These are phyloP conservation scores for Octopus bimaculoides DNA, from an alignment of 1,140 invertebrate genomes.

Conservation along the genomic window DNA sequence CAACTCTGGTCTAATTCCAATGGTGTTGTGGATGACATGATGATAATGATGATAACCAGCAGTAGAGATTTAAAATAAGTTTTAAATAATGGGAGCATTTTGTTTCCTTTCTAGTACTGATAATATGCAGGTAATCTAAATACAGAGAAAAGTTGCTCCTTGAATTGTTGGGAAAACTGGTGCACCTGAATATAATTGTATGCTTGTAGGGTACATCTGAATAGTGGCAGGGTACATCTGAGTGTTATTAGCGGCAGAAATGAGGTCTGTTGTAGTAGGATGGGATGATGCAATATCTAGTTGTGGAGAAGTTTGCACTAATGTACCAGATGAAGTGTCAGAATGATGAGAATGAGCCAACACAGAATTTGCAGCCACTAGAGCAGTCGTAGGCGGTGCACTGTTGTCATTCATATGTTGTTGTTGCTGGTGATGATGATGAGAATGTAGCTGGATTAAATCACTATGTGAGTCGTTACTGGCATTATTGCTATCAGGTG, in stretches of 20 bases:
- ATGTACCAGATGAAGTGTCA: neutral
- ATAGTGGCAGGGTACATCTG: neutral
- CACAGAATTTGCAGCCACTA: neutral
- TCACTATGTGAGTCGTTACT: neutral
- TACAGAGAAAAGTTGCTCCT: neutral
- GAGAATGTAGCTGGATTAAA: neutral
- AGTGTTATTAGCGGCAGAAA: neutral
- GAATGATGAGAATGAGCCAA: neutral
- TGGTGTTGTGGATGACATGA: no score
- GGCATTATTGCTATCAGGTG: neutral
- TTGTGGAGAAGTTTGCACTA: neutral
- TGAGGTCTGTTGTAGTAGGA: neutral
- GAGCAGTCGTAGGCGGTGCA: neutral
- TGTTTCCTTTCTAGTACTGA: no score
- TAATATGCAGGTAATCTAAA: neutral
- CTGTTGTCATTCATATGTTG: neutral
- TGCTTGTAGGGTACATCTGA: constrained; percentile 7
- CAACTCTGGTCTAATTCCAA: no score
- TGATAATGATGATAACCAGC: no score
- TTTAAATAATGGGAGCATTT: no score
- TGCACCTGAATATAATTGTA: constrained; percentile 2
- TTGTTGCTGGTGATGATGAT: neutral
- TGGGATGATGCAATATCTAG: neutral
- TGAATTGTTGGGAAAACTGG: neutral
- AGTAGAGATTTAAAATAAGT: no score